Evolutionary conservation across 1,140 invertebrate species (phyloP), one percentile per base, ranked within the genome.

Genomic region (Calosoma granatense): DNA sequence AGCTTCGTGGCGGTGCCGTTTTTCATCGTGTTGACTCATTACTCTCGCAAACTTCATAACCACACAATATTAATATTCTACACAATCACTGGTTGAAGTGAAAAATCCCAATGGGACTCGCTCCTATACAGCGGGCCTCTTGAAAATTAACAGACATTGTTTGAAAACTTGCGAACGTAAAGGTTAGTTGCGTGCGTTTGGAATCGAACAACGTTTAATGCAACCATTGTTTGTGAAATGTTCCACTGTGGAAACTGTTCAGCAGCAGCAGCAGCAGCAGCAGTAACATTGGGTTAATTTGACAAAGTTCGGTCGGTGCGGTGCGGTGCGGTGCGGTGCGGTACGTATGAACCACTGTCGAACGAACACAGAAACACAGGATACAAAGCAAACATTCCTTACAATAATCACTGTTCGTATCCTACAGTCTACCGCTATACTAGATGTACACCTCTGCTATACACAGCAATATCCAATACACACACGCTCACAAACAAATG

Each of bases 51-150:
- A 47, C 41, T 47, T 47, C 41, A 47, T 47, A 47, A 47, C 41
- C 41, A 47, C 17, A 47, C 41, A 47, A 47, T 47, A 47, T 47
- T 47, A 47, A 47, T 47, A 47, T 47, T 47, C 17, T 47, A 6
- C 6, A 47, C 41, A 47, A 47, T 47, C 41, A 47, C 41, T n/a
- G 41, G 6, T 47, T 47, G 9, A 11, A 6, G 9, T 17, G 9
- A 47, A 47, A 47, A 47, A 47, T 47, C 41, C 6, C 6, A 11
- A 12, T 9, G 41, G 6, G 9, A 4, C 15, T 17, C 17, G 41
- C 17, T 47, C 17, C 41, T 12, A 47, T 4, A 47, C 4, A 47
- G 15, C 9, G 17, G 6, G 41, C 9, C 15, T 4, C 41, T 47
- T 47, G 41, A 17, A 47, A 47, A 47, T 17, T 11, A 47, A 17